Evolutionary conservation across 2,797 vertebrate genomes (phyloP).

Genomic region (Mormyrus hasselquistii): DNA sequence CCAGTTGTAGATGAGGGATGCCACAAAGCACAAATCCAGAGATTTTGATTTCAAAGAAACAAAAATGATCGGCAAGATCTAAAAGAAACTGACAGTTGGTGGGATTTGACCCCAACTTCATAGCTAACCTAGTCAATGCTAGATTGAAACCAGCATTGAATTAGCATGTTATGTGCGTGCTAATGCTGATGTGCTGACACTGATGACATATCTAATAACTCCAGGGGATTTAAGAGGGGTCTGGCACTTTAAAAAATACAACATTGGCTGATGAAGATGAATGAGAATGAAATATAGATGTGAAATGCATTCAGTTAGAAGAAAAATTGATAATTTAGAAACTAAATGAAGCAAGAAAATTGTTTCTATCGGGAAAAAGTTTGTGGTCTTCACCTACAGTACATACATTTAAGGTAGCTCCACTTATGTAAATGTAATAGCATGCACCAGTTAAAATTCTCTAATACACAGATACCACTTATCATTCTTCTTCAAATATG

Average conservation of each 20-base stretch:
- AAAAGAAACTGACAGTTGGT: background rate
- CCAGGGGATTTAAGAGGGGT: background rate
- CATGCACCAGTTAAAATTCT: constrained; percentile 7
- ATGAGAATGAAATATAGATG: constrained; percentile 2
- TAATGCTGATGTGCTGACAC: background rate
- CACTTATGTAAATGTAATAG: background rate
- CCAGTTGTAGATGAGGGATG: background rate
- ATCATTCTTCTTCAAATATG: constrained; percentile 14
- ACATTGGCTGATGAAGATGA: constrained; percentile 8
- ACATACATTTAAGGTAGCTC: background rate
- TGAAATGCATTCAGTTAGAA: background rate
- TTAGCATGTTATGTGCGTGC: background rate
- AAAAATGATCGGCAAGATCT: background rate
- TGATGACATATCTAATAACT: background rate
- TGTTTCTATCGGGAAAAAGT: constrained; percentile 6
- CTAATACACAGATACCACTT: background rate
- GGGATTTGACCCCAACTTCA: background rate
- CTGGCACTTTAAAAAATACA: constrained; percentile 7
- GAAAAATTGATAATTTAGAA: constrained; percentile 15
- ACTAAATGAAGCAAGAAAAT: constrained; percentile 18
- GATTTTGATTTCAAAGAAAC: background rate
- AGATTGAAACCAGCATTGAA: background rate
- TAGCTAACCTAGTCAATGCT: background rate
- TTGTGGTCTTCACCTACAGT: background rate
- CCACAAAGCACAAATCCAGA: background rate